These are phyloP conservation scores for Coenobita brevimanus DNA, from an alignment of 1,140 invertebrate species.

Conservation along the genomic window DNA sequence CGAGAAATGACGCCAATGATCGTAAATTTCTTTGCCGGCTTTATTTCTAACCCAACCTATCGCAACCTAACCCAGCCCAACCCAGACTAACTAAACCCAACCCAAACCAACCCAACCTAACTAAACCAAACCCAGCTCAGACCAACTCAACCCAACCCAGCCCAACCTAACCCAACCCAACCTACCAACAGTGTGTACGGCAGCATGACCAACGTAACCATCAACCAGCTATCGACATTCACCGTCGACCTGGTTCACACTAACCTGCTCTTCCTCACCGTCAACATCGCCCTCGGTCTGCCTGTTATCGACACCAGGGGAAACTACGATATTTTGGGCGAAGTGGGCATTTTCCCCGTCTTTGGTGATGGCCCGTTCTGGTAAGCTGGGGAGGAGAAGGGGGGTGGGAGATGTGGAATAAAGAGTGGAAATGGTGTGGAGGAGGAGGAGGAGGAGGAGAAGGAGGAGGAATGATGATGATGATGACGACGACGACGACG, in stretches of 20 bases:
- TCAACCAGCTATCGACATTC: conserved; percentile 33
- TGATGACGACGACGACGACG: too few species aligned
- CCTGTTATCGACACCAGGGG: conserved; percentile 21
- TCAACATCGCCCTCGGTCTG: conserved; percentile 10
- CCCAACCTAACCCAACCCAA: conserved; percentile 1
- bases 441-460: not conserved
- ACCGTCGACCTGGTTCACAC: conserved; percentile 38
- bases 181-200: conserved; percentile 11
- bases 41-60: not conserved
- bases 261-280: conserved; percentile 16
- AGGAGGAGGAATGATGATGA: not conserved
- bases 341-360: conserved; percentile 11
- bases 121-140: too few species aligned
- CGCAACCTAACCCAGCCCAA: too few species aligned
- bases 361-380: conserved; percentile 19
- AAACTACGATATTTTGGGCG: not conserved
- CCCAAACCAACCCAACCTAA: too few species aligned
- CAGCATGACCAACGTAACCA: not conserved
- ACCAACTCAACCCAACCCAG: not conserved
- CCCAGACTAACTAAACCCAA: too few species aligned
- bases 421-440: not conserved
- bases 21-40: not conserved
- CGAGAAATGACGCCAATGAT: not conserved
- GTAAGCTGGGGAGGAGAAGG: not conserved
- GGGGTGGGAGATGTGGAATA: not conserved